Conservation (phyloP, 2,888 invertebrate genomes). For the Agonopterix arenella region DNA sequence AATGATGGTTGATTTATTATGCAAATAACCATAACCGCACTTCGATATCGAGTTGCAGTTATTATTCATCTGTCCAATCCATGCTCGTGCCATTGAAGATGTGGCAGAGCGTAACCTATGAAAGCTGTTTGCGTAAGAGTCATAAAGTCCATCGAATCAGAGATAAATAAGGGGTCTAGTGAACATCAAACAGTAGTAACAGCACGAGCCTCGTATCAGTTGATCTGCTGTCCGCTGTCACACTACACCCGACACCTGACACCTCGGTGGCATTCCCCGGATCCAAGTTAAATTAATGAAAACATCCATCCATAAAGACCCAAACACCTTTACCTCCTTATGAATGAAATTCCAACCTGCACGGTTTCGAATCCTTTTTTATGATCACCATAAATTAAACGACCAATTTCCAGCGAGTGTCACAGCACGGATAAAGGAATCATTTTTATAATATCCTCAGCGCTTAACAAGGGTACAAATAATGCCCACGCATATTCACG, state of each 20-base stretch:
- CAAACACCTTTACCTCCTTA: constrained; percentile 75
- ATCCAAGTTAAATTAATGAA: constrained; percentile 73
- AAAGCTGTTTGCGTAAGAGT: background rate
- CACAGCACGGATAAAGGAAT: constrained; percentile 74
- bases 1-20: constrained; percentile 54
- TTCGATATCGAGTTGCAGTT: constrained; percentile 43
- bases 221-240: constrained; percentile 44
- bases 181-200: constrained; percentile 45
- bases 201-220: constrained; percentile 49
- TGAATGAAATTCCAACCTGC: constrained; percentile 77
- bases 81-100: too few relatives aligned
- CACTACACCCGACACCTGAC: constrained; percentile 56
- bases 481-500: constrained; percentile 76
- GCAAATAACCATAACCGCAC: constrained; percentile 44
- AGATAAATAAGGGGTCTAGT: background rate
- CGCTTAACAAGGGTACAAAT: constrained; percentile 75
- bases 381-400: constrained; percentile 71
- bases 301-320: constrained; percentile 75
- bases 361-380: constrained; percentile 72
- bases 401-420: constrained; percentile 75
- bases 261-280: constrained; percentile 59
- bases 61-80: constrained; percentile 16
- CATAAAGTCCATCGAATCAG: background rate
- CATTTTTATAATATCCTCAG: constrained; percentile 76
- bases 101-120: too few relatives aligned